Conservation (phyloP, 2,113 vertebrate species). For the Nothocercus julius region DNA sequence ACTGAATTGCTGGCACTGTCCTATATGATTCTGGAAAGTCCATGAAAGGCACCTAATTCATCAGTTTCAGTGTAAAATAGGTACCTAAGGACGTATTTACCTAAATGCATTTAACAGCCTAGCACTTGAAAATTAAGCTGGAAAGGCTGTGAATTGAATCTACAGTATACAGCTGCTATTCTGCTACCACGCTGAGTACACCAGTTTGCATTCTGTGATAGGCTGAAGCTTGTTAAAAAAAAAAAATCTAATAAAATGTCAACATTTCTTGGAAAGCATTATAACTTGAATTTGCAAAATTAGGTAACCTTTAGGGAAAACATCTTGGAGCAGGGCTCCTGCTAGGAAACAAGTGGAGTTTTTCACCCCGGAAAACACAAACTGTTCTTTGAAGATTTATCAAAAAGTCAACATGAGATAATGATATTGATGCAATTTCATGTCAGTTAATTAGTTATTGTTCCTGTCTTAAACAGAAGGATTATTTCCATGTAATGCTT, state of each 20-base stretch:
- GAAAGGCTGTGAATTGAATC: not conserved
- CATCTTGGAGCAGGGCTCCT: not conserved
- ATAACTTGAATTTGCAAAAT: not conserved
- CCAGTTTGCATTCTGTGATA: not conserved
- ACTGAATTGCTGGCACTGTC: not conserved
- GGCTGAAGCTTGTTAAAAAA: not conserved
- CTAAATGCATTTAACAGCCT: not conserved
- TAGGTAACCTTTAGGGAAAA: not conserved
- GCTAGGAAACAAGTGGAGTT: not conserved
- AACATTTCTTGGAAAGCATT: not conserved
- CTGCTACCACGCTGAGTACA: not conserved
- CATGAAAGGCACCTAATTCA: not conserved
- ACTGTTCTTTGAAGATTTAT: not conserved
- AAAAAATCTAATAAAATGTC: not conserved
- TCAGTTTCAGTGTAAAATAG: not conserved
- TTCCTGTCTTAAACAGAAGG: not conserved
- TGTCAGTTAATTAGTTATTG: slow-evolving; percentile 33
- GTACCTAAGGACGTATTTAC: not conserved
- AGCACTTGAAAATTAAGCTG: not conserved
- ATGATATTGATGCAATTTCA: slow-evolving; percentile 33
- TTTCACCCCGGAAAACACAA: slow-evolving; percentile 1
- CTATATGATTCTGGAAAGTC: not conserved
- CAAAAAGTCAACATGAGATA: slow-evolving; percentile 52
- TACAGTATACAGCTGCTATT: not conserved
- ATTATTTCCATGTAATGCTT: slow-evolving; percentile 56